Percentiles rank a stretch among this genome's conserved stretches.
Evolutionary conservation across 2,888 invertebrate species (phyloP).

Genomic region (Frankliniella intonsa): DNA sequence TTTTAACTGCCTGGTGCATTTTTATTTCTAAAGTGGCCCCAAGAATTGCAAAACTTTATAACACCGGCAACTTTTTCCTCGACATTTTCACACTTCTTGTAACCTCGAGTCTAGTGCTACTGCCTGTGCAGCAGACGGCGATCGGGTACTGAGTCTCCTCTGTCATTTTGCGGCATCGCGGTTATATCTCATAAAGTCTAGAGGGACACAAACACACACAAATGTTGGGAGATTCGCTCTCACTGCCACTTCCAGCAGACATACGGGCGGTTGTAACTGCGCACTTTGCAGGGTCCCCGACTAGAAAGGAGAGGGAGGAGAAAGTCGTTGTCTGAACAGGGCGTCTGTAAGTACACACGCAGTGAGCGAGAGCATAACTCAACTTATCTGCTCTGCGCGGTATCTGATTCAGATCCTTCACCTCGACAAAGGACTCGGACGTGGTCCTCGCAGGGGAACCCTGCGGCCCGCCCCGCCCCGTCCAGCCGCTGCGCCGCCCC

Average conservation of each 20-base stretch:
- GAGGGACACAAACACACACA: background rate
- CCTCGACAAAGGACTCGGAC: background rate
- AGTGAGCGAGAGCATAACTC: background rate
- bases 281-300: background rate
- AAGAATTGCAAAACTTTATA: no score
- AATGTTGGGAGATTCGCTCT: background rate
- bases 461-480: no score
- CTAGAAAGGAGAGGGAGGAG: background rate
- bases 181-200: background rate
- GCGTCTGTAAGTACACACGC: background rate
- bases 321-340: constrained; percentile 3
- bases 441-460: no score
- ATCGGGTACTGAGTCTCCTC: no score
- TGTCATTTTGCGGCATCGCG: no score
- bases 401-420: constrained; percentile 14
- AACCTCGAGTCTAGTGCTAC: no score
- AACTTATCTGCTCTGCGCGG: background rate
- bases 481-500: no score
- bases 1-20: no score
- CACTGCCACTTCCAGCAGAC: constrained; percentile 10
- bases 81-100: no score
- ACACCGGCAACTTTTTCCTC: no score
- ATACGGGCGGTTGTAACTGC: background rate
- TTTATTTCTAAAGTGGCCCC: no score
- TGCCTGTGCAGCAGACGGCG: no score